Evolutionary conservation across 2,797 vertebrate species (phyloP).

Genomic region (Sparus aurata): DNA sequence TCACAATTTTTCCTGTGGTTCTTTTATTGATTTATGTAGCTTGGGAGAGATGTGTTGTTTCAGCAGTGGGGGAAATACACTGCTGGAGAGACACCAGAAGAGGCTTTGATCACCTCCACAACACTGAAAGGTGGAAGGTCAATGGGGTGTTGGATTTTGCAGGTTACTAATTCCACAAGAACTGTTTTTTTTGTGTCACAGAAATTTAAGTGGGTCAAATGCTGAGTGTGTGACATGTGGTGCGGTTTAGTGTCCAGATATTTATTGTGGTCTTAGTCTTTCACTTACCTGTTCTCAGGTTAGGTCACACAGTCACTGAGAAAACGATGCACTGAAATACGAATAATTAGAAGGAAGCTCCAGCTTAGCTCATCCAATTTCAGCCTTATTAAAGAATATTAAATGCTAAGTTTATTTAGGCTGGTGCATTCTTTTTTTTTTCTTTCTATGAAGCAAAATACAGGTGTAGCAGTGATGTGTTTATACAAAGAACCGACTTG

Average conservation of each 20-base stretch:
- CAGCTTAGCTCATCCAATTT: not conserved
- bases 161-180: slow-evolving; percentile 30
- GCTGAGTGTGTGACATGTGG: slow-evolving; percentile 1
- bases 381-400: not conserved
- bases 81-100: slow-evolving; percentile 33
- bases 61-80: slow-evolving; percentile 22
- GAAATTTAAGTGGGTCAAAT: slow-evolving; percentile 12
- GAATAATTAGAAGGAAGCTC: not conserved
- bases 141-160: slow-evolving; percentile 32
- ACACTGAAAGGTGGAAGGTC: slow-evolving; percentile 46
- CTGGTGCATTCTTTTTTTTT: not conserved
- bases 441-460: not conserved
- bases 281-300: not conserved
- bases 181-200: slow-evolving; percentile 25
- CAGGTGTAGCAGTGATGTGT: not conserved
- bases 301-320: not conserved
- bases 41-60: slow-evolving; percentile 49
- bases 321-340: not conserved
- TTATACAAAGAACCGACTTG: not conserved
- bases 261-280: not conserved
- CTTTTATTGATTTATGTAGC: slow-evolving; percentile 59
- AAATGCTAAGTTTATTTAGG: not conserved
- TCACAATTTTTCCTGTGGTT: slow-evolving; percentile 41
- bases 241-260: slow-evolving; percentile 8
- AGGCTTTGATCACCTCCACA: slow-evolving; percentile 40